A percentile compares a stretch with the other conserved stretches of the same genome.
Conservation (phyloP, 2,113 vertebrate genomes). For the Actenoides hombroni region DNA sequence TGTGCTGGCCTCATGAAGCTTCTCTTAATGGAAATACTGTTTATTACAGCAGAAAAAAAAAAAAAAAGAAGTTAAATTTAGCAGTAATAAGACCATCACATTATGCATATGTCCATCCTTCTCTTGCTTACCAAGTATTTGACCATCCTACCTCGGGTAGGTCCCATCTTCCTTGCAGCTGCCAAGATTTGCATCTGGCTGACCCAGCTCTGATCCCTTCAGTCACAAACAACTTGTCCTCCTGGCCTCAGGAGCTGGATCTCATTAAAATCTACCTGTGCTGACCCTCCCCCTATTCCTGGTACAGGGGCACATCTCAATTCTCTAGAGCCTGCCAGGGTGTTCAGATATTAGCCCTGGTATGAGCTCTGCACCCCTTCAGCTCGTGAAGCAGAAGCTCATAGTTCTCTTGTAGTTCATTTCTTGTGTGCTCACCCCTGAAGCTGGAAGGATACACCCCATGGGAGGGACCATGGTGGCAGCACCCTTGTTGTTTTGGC, state of each 20-base stretch:
- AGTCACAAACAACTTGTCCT: neutral
- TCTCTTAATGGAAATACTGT: neutral
- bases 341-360: neutral
- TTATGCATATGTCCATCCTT: neutral
- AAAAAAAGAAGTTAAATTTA: neutral
- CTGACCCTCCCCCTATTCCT: neutral
- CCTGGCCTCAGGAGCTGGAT: neutral
- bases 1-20: neutral
- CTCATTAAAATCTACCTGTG: neutral
- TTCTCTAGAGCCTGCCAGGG: neutral
- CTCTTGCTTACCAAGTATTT: neutral
- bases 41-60: neutral
- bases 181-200: fast-evolving
- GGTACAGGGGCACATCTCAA: neutral
- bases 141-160: neutral
- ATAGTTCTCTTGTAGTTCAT: fast-evolving
- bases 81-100: neutral
- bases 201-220: neutral
- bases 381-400: neutral
- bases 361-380: neutral
- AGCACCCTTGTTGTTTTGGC: neutral
- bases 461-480: neutral
- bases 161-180: neutral
- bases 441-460: neutral
- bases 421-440: fast-evolving